These are phyloP conservation scores for Hippoglossus stenolepis DNA, from an alignment of 2,113 vertebrate genomes.

Conservation along the genomic window DNA sequence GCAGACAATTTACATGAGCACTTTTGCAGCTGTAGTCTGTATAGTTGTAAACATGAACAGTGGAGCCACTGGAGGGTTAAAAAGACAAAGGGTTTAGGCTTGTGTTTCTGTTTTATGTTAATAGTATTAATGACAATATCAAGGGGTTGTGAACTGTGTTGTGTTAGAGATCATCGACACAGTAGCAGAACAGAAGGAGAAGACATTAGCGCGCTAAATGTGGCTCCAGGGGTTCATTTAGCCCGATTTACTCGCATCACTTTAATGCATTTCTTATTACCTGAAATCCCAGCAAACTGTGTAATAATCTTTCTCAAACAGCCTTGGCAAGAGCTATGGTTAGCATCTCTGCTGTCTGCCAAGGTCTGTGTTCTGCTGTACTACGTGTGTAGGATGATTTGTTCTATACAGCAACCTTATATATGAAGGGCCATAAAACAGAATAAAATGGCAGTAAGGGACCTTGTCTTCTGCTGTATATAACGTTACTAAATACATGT, in stretches of 20 bases:
- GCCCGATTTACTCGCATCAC: slow-evolving; percentile 32
- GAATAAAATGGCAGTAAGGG: slow-evolving; percentile 51
- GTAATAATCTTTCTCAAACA: slow-evolving; percentile 41
- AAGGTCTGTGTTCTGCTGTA: slow-evolving; percentile 27
- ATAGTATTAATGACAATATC: slow-evolving; percentile 33
- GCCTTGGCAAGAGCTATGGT: slow-evolving; percentile 26
- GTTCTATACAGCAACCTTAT: slow-evolving; percentile 35
- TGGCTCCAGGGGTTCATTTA: slow-evolving; percentile 42
- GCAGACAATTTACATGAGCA: slow-evolving; percentile 46
- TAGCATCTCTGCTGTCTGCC: slow-evolving; percentile 21
- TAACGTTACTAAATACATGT: slow-evolving; percentile 33
- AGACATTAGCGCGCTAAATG: slow-evolving; percentile 40
- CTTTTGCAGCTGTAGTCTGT: not conserved
- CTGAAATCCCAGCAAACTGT: slow-evolving; percentile 33
- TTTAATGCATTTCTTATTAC: slow-evolving; percentile 55
- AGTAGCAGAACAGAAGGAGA: slow-evolving; percentile 36
- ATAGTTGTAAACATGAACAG: slow-evolving; percentile 4
- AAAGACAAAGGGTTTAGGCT: slow-evolving; percentile 17
- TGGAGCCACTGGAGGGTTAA: not conserved
- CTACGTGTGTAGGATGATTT: slow-evolving; percentile 24
- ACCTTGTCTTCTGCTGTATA: slow-evolving; percentile 52
- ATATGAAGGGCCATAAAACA: slow-evolving; percentile 62
- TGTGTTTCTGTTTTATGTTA: slow-evolving; percentile 33
- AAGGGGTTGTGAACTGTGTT: slow-evolving; percentile 47
- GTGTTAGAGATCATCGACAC: slow-evolving; percentile 59